These are phyloP conservation scores for Aleiodes leptofemur DNA, from an alignment of 2,888 invertebrate genomes.

Conservation along the genomic window DNA sequence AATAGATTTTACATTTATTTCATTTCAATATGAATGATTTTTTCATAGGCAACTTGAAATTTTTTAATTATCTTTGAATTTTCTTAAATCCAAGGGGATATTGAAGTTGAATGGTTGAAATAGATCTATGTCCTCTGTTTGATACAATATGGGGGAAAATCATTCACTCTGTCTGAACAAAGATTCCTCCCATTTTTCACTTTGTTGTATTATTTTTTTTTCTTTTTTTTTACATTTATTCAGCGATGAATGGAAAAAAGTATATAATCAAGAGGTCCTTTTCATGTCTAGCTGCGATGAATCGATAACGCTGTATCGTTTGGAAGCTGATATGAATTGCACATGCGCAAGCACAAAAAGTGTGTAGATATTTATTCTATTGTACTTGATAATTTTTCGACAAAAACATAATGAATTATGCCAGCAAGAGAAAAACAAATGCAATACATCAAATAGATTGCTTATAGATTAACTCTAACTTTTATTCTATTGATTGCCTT, in stretches of 20 bases:
- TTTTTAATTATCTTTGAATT: neutral
- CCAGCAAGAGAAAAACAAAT: no score
- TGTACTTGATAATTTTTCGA: neutral
- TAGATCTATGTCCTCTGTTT: neutral
- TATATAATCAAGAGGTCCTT: conserved; percentile 24
- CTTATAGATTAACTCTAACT: no score
- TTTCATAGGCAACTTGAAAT: neutral
- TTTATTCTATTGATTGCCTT: no score
- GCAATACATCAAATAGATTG: no score
- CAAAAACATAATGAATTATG: no score
- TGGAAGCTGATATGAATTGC: conserved; percentile 16
- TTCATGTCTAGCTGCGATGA: conserved; percentile 14
- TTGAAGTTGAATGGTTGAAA: neutral
- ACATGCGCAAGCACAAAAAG: conserved; percentile 23
- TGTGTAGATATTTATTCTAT: neutral
- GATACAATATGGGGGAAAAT: neutral
- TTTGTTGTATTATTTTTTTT: neutral
- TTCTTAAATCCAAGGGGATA: neutral
- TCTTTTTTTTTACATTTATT: neutral
- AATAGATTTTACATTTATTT: neutral
- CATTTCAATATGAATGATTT: no score
- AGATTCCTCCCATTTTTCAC: neutral
- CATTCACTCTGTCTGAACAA: neutral
- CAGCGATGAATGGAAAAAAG: conserved; percentile 6
- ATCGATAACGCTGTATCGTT: conserved; percentile 37